phyloP scores from a whole-genome alignment of 2,113 vertebrate species.

The Calidris pugnax region DNA sequence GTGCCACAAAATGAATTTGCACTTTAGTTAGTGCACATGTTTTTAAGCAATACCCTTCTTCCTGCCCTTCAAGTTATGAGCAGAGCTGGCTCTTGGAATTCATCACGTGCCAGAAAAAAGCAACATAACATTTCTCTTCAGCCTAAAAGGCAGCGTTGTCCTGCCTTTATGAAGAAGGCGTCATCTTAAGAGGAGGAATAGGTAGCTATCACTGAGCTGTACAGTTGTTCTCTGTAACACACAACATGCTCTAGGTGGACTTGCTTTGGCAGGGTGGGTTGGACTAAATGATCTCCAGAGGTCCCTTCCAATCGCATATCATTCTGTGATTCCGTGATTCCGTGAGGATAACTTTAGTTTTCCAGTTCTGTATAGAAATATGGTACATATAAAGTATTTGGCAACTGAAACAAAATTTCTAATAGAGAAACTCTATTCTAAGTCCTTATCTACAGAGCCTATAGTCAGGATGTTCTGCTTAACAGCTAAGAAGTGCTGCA shows the following conservation, averaged over 20 bases:
- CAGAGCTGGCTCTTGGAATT: neutral
- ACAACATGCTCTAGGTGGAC: neutral
- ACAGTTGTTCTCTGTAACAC: neutral
- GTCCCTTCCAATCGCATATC: too few relatives aligned
- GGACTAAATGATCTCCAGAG: too few relatives aligned
- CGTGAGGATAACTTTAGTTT: neutral
- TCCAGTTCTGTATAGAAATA: neutral
- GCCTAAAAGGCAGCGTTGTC: neutral
- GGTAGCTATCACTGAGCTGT: neutral
- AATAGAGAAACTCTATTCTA: neutral
- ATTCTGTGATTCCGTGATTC: too few relatives aligned
- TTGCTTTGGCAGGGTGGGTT: too few relatives aligned
- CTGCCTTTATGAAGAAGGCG: neutral
- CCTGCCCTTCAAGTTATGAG: neutral
- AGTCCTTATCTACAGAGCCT: neutral
- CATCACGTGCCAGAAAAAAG: neutral
- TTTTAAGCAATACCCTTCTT: neutral
- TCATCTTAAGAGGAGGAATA: neutral
- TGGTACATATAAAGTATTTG: neutral
- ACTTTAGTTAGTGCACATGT: neutral
- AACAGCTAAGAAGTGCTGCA: neutral
- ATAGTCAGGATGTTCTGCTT: neutral
- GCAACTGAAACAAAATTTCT: neutral
- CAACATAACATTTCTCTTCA: neutral
- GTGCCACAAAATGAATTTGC: neutral